Base-by-base conservation (phyloP, 2,113 vertebrate genomes). In the Plectropomus leopardus region DNA sequence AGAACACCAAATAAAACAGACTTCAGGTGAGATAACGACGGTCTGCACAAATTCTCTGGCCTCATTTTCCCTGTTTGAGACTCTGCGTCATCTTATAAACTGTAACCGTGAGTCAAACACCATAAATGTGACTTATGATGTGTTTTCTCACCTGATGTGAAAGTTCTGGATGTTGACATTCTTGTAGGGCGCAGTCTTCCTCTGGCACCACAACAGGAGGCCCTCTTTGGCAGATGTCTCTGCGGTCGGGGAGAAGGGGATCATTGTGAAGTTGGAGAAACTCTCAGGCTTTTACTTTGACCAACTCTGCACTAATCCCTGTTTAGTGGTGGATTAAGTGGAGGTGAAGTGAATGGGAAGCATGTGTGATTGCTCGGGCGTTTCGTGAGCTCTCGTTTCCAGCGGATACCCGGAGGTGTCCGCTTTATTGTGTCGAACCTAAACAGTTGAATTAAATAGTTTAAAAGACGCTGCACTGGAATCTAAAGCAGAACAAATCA, bases 81-180 rank as follows among this genome's bases (percentile, higher is more conserved):
- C 1, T 0, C 50, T 1, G 23, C 24, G 10, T 48, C 28, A 40
- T 47, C 0, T 17, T 16, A 28, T 64, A 19, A 28, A 55, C 23
- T 63, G 15, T n/a, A 51, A 58, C 50, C 48, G 48, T 2, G 13
- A 64, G 45, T 30, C 32, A 47, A 71, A 63, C 51, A 70, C 44
- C 30, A 16, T 64, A 55, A 15, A 24, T 68, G 32, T 70, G 28
- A 21, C 4, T 60, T 34, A 16, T 45, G 4, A n/a, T 28, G 23
- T 8, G 59, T 59, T 42, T n/a, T 3, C 91, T 89, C 66, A 99
- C 98, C 98, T 99, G 93, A 99, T 99, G 89, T 99, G 98, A 94
- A 99, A 99, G 95, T 99, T 99, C 84, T 99, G 98, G 90, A 99
- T 99, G 95, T 99, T 99, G 91, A 99, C 98, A 3, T 99, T 99